Base-by-base conservation (phyloP, 1,140 invertebrate genomes). In the Hyphantria cunea region DNA sequence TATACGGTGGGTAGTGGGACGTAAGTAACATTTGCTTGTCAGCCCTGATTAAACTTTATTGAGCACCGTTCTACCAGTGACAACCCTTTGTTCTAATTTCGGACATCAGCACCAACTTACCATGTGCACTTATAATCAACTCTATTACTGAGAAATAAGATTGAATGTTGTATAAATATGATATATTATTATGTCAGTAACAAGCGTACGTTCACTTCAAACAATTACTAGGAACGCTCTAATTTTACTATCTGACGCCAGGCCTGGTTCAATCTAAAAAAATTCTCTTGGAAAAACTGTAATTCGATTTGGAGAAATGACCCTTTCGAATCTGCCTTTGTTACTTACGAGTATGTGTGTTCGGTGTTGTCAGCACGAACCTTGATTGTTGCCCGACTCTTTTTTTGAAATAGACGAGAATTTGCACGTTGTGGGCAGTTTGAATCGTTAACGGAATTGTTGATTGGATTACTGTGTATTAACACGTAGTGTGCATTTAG, bases 51-150 rank as follows among this genome's bases (percentile, higher is more conserved):
- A 77, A 77, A 77, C 65, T 77, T 77, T 77, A 77, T 77, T 77
- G 71, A 72, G 68, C 69, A 66, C 45, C 69, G 66, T 74, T 61
- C 67, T 59, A 68, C 64, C 64, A 61, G 75, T 72, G 72, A 77
- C 72, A 77, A 74, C 72, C 72, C 72, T 77, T 77, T 77, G 75
- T 77, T 77, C 75, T 74, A 77, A 74, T 74, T 77, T 63, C 48
- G 68, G 50, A 54, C 60, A 60, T 54, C 50, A 74, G 37, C 51
- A 44, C 68, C 56, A 69, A 69, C 48, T 54, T 70, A 48, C 9
- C 9, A 13, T n/a, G 1, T 56, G 12, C 66, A 31, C 7, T 25
- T 31, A 13, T 25, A 41, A 39, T 11, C 33, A 37, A 41, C 63
- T 45, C 48, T 64, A 66, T 48, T 14, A 10, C 41, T 10, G 13